Percentiles rank a stretch among this genome's conserved stretches.
Evolutionary conservation across 1,140 invertebrate species (phyloP).

Genomic region (Drosophila bifasciata): DNA sequence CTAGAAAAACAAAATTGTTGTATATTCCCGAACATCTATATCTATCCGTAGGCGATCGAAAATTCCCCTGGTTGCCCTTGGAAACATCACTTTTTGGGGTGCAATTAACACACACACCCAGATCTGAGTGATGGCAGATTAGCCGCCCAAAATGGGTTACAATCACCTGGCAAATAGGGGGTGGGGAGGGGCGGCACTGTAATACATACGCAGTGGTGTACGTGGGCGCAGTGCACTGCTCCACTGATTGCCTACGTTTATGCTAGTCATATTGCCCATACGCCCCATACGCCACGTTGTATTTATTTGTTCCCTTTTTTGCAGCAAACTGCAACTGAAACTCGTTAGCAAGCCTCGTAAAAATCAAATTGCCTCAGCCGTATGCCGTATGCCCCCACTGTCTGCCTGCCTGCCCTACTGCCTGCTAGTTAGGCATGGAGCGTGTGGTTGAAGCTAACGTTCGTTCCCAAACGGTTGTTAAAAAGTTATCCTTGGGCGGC

Average conservation of each 20-base stretch:
- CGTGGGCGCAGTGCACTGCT: constrained; percentile 25
- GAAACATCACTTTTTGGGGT: neutral
- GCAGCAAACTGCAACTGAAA: constrained; percentile 61
- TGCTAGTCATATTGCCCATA: constrained; percentile 52
- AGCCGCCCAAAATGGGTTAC: constrained; percentile 18
- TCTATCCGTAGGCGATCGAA: neutral
- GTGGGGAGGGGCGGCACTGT: too few species aligned
- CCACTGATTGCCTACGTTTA: constrained; percentile 50
- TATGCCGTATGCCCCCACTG: constrained; percentile 15
- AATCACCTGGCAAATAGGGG: constrained; percentile 1
- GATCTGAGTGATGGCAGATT: constrained; percentile 38
- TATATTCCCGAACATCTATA: neutral
- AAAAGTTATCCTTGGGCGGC: constrained; percentile 72
- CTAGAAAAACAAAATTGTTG: neutral
- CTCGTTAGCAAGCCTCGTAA: constrained; percentile 66
- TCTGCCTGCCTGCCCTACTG: constrained; percentile 14
- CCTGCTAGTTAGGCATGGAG: constrained; percentile 25
- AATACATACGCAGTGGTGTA: constrained; percentile 41
- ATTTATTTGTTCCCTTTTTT: constrained; percentile 56
- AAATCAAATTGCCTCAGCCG: constrained; percentile 60
- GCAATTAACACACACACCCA: constrained; percentile 52
- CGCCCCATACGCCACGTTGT: constrained; percentile 63
- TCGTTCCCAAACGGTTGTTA: constrained; percentile 50
- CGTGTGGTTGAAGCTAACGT: neutral
- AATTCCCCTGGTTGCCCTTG: too few species aligned